Evolutionary conservation across 1,140 invertebrate genomes (phyloP), one percentile per base, ranked within the genome.

Genomic region (Pinna nobilis): DNA sequence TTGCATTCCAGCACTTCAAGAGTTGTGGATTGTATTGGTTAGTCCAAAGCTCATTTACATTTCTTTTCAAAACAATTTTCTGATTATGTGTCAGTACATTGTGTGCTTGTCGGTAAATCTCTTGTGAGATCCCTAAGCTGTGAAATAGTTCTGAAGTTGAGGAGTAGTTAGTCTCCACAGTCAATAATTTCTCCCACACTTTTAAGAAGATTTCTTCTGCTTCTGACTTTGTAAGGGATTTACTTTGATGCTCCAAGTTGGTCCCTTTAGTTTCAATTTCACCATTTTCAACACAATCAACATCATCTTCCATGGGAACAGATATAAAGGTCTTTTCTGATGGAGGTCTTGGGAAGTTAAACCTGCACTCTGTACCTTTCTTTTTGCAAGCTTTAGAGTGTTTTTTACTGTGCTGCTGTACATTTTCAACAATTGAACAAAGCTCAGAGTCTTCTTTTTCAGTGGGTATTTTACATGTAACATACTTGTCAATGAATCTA

Each of bases 401-500:
- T 18, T 47, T 59, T 50, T 70, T 63, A 33, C 55, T 70, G 28
- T 70, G 69, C 49, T 59, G 69, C 44, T 64, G 74, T 18, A 70
- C 67, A n/a, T 28, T 18, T 25, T 35, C 18, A 7, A 63, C 49
- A 15, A 37, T 53, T 37, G 50, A 23, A 51, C 32, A 20, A 18
- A 70, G 20, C 18, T 70, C 57, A 60, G 67, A 23, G 3, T 70
- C 41, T 6, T 70, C 41, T 6, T 47, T 23, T 44, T 64, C 60
- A 20, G 35, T 6, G 9, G 68, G 68, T 9, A 70, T n/a, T 53
- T 25, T 35, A 60, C 74, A 76, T 20, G 61, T 50, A 0, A 80
- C 47, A 18, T 69, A 44, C 28, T 67, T 74, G 33, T 74, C 78
- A 47, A 70, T 30, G 59, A 74, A 77, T n/a, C 65, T 20, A 66